phyloP scores from a whole-genome alignment of 2,113 vertebrate genomes.

The Axis porcinus region DNA sequence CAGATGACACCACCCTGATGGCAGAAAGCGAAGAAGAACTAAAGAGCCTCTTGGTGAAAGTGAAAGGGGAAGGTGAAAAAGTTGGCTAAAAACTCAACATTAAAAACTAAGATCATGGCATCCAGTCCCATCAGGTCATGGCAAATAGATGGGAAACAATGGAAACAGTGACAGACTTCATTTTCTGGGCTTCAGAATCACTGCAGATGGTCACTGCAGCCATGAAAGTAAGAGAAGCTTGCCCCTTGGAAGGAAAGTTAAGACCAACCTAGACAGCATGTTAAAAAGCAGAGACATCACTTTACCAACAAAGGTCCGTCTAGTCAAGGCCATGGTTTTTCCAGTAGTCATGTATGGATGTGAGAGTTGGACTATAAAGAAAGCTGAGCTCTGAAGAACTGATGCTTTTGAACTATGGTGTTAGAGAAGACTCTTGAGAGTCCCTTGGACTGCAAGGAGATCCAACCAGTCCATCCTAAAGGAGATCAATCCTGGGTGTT shows the following conservation, averaged over 20 bases:
- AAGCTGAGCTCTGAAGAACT: neutral
- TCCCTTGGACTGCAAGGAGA: neutral
- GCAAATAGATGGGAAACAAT: no score
- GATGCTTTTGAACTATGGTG: neutral
- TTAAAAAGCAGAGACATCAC: neutral
- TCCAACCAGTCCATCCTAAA: neutral
- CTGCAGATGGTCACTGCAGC: neutral
- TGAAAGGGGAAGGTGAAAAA: neutral
- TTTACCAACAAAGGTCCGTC: neutral
- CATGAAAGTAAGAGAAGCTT: neutral
- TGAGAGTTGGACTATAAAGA: neutral
- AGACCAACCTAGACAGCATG: neutral
- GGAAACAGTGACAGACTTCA: neutral
- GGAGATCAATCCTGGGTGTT: neutral
- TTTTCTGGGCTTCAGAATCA: neutral
- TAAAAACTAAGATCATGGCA: neutral
- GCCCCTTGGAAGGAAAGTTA: neutral
- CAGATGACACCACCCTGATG: neutral
- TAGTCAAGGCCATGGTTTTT: neutral
- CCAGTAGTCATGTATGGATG: neutral
- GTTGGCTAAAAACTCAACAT: neutral
- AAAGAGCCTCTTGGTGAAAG: neutral
- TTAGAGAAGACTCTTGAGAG: neutral
- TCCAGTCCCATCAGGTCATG: neutral
- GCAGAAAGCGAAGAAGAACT: neutral